Base-by-base conservation (phyloP, 2,888 invertebrate species). In the Masnerella sp. region DNA sequence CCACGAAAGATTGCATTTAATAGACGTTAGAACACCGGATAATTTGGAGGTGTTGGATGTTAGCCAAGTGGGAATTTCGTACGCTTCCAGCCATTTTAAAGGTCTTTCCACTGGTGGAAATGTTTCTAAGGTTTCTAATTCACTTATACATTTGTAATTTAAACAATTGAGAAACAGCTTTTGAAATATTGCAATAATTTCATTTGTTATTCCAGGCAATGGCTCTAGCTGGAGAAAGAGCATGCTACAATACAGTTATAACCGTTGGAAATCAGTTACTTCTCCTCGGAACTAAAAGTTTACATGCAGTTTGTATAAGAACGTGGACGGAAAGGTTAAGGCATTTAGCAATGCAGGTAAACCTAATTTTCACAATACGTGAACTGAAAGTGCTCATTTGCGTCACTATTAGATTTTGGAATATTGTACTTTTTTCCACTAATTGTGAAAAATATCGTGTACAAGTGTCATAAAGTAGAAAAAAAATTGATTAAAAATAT, bases 91-190 rank as follows among this genome's bases (percentile, higher is more conserved):
- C 38, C 95, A 94, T 87, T 95, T 94, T 83, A 92, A 97, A 89
- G 98, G 95, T 0, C 89, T 98, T 34, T 97, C 97, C 72, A 98
- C 98, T 0, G 99, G 99, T 4, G 98, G 98, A 0, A 96, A 97
- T 84, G 99, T 93, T 78, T 90, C 95, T 71, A 87, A 87, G 82
- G 85, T n/a, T n/a, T n/a, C n/a, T n/a, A n/a, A n/a, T n/a, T n/a
- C n/a, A n/a, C n/a, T n/a, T n/a, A n/a, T n/a, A n/a, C n/a, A n/a
- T n/a, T n/a, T n/a, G n/a, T n/a, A n/a, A n/a, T n/a, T n/a, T n/a
- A n/a, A n/a, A n/a, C n/a, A n/a, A n/a, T n/a, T n/a, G n/a, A n/a
- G n/a, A n/a, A n/a, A n/a, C n/a, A n/a, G n/a, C n/a, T n/a, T n/a
- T n/a, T n/a, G n/a, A n/a, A n/a, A n/a, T n/a, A n/a, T n/a, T n/a